Conservation (phyloP, 2,888 invertebrate species). For the Hemistola chrysoprasaria region DNA sequence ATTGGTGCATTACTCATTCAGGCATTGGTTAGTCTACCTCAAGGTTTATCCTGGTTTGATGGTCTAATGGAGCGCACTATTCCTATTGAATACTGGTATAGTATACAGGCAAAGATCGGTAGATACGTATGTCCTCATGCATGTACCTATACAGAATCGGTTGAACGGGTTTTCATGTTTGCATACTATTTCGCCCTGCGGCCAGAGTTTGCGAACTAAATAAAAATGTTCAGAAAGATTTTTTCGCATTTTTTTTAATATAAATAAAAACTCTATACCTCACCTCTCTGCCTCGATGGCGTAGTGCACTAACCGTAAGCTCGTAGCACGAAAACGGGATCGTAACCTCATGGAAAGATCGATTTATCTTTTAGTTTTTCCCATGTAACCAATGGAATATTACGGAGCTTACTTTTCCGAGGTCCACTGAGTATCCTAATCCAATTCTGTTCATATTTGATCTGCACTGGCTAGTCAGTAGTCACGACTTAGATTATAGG, state of each 20-base stretch:
- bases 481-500: too few species aligned
- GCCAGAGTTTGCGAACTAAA: constrained; percentile 3
- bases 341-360: constrained; percentile 33
- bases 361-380: constrained; percentile 36
- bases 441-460: constrained; percentile 58
- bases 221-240: constrained; percentile 8
- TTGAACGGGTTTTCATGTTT: constrained; percentile 16
- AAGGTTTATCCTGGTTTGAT: constrained; percentile 13
- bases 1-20: too few species aligned
- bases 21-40: too few species aligned
- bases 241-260: neutral
- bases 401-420: constrained; percentile 34
- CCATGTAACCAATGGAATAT: constrained; percentile 37
- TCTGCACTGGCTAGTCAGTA: constrained; percentile 46
- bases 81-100: constrained; percentile 4
- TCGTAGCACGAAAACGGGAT: constrained; percentile 24
- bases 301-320: too few species aligned
- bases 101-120: too few species aligned
- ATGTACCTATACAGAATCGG: constrained; percentile 6
- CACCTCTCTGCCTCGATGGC: too few species aligned
- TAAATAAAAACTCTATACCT: too few species aligned
- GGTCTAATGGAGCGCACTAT: constrained; percentile 17
- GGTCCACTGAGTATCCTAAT: constrained; percentile 37
- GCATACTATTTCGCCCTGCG: constrained; percentile 5
- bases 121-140: constrained; percentile 12